Conservation (phyloP, 2,888 invertebrate genomes). For the Sarcophaga rosellei region DNA sequence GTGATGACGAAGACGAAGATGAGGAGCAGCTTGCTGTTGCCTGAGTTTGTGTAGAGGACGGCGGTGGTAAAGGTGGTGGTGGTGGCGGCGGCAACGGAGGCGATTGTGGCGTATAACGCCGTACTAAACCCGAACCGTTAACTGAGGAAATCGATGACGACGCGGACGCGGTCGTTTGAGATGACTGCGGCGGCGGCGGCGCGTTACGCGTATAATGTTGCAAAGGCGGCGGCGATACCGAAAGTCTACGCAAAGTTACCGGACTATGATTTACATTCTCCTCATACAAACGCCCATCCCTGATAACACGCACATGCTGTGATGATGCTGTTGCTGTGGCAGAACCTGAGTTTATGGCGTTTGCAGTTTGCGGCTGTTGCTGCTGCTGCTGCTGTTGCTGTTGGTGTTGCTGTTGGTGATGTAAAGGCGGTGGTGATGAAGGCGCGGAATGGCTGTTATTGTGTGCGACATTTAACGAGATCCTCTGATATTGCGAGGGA, state of each 20-base stretch:
- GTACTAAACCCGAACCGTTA: conserved; percentile 70
- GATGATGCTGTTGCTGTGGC: conserved; percentile 62
- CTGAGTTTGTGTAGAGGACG: conserved; percentile 41
- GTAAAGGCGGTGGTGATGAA: conserved; percentile 72
- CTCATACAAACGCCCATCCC: conserved; percentile 80
- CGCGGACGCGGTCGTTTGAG: no score
- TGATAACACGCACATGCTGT: conserved; percentile 81
- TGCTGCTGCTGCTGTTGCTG: conserved; percentile 22
- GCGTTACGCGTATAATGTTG: conserved; percentile 77
- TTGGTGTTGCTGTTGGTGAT: conserved; percentile 56
- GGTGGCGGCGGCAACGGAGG: conserved; percentile 70
- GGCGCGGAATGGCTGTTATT: conserved; percentile 66
- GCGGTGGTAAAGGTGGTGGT: conserved; percentile 52
- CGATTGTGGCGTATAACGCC: conserved; percentile 73
- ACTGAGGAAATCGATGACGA: conserved; percentile 73
- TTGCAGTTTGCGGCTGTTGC: conserved; percentile 58
- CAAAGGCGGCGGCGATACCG: conserved; percentile 76
- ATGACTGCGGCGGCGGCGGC: background rate
- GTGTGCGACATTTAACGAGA: conserved; percentile 49
- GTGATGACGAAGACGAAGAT: conserved; percentile 68
- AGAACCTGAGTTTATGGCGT: conserved; percentile 47
- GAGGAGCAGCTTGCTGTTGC: conserved; percentile 53
- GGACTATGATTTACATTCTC: conserved; percentile 70
- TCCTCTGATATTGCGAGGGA: conserved; percentile 76
- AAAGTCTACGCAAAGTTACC: conserved; percentile 71